Evolutionary conservation across 2,888 invertebrate genomes (phyloP).

Genomic region (Chrysolina oricalcia): DNA sequence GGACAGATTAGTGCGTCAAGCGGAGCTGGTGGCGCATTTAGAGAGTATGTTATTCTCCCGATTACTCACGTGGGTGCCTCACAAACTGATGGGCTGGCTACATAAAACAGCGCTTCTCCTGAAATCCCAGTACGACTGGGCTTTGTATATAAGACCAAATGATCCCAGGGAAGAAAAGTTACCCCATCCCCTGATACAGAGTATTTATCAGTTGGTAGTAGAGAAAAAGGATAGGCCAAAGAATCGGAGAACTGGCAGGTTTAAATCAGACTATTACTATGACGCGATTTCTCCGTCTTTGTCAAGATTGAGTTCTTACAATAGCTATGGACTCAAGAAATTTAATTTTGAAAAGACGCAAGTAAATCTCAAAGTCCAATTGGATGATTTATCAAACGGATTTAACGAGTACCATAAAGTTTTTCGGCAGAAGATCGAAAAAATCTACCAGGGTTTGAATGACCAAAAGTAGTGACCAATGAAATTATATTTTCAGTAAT

Average conservation of each 20-base stretch:
- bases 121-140: slow-evolving; percentile 82
- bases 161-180: slow-evolving; percentile 87
- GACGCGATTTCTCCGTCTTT: slow-evolving; percentile 54
- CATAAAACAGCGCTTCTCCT: slow-evolving; percentile 84
- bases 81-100: slow-evolving; percentile 78
- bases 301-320: slow-evolving; percentile 60
- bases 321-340: slow-evolving; percentile 41
- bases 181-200: slow-evolving; percentile 83
- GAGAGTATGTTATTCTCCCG: slow-evolving; percentile 89
- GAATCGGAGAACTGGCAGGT: slow-evolving; percentile 70
- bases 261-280: slow-evolving; percentile 42
- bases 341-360: slow-evolving; percentile 41
- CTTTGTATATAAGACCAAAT: slow-evolving; percentile 85
- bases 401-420: slow-evolving; percentile 59
- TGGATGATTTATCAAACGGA: slow-evolving; percentile 61
- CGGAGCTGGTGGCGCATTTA: slow-evolving; percentile 86
- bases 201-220: slow-evolving; percentile 83
- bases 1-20: slow-evolving; percentile 86
- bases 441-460: slow-evolving; percentile 46
- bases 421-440: slow-evolving; percentile 61
- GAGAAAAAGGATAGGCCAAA: slow-evolving; percentile 78
- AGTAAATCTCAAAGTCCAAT: slow-evolving; percentile 52
- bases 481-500: neutral
- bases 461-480: slow-evolving; percentile 35
- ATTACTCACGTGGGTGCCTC: slow-evolving; percentile 77